Evolutionary conservation across 2,888 invertebrate genomes (phyloP), one percentile per base, ranked within the genome.

Genomic region (Coleophora flavipennella): DNA sequence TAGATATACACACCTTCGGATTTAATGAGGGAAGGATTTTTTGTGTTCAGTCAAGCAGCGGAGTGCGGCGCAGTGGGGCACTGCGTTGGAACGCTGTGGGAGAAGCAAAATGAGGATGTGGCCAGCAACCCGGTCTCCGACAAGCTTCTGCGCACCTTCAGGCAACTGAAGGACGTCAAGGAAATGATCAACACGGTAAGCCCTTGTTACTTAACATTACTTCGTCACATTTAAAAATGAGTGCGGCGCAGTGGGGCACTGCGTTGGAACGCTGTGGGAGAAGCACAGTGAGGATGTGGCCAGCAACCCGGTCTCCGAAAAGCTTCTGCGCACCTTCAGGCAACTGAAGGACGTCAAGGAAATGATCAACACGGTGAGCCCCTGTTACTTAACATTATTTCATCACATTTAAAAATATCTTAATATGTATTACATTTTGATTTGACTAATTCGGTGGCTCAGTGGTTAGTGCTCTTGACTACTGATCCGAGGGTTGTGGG

Each of bases 11-110:
- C n/a, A n/a, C n/a, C n/a, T n/a, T n/a, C n/a, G n/a, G n/a, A n/a
- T n/a, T n/a, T n/a, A n/a, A n/a, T n/a, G n/a, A n/a, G n/a, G n/a
- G n/a, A 41, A 33, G 38, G 20, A 37, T 31, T 34, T 9, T 38
- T 36, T 37, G 14, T 20, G 27, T 33, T 28, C 57, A 94, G 94
- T 53, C 89, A 88, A 55, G 92, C 95, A 8, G 90, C 91, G 43
- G 87, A 87, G 51, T 96, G 96, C 65, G 87, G 89, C 48, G 93
- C 94, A 2, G 91, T 92, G 3, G 88, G 87, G 12, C 93, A 95
- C 62, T 96, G 96, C 61, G 92, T 94, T 43, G 89, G 91, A 57
- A 90, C 91, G 0, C 91, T 92, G 10, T 96, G 96, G 96, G 89
- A 90, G 53, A 87, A 88, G 33, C 88, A 90, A 57, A 59, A 70